Conservation (phyloP, 2,113 vertebrate species). For the Notarius quadriscutis region DNA sequence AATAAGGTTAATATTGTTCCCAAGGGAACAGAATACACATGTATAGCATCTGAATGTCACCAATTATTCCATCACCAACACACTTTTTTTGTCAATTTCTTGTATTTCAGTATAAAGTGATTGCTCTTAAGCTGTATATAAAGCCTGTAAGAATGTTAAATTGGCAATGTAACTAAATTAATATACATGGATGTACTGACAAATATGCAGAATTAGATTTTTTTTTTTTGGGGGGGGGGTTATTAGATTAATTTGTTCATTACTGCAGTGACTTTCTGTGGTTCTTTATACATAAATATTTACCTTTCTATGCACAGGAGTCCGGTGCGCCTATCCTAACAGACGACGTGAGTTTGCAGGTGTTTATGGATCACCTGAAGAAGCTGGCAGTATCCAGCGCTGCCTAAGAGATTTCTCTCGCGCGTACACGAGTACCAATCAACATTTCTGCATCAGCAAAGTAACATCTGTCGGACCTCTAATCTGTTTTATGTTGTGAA, state of each 20-base stretch:
- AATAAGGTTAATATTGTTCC: neutral
- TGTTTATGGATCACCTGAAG: conserved; percentile 99
- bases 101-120: neutral
- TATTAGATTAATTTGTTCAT: neutral
- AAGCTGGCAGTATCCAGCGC: conserved; percentile 96
- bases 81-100: neutral
- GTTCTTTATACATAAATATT: neutral
- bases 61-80: neutral
- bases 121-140: neutral
- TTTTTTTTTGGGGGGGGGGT: neutral
- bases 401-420: conserved; percentile 70
- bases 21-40: neutral
- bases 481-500: conserved; percentile 7
- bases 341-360: conserved; percentile 95
- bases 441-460: neutral
- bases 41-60: neutral
- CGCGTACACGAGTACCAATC: neutral
- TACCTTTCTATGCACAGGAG: conserved; percentile 73
- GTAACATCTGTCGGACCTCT: conserved; percentile 17
- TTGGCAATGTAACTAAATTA: neutral
- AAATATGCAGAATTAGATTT: neutral
- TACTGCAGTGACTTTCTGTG: neutral
- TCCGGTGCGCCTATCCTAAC: conserved; percentile 97
- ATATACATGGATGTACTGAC: neutral
- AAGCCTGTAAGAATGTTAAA: neutral